Evolutionary conservation across 2,797 vertebrate species (phyloP), one percentile per base, ranked within the genome.

Genomic region (Syncerus caffer): DNA sequence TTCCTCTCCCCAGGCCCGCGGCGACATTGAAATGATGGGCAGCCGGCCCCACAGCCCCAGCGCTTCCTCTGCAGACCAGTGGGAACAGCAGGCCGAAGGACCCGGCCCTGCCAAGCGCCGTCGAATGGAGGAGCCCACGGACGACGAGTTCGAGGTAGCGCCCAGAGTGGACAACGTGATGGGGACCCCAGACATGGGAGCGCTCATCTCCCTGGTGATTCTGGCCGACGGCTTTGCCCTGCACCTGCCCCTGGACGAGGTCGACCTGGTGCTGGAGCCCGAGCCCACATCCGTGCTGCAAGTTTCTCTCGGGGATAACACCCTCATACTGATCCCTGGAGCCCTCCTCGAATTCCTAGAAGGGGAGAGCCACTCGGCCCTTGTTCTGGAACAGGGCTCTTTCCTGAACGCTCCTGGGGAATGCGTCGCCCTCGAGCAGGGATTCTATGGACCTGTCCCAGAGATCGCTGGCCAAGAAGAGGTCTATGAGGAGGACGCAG

Each of bases 271-370:
- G 85, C 89, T 98, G 47, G 19, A 96, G 76, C 85, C 95, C 0
- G 7, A 21, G 51, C 93, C 95, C 0, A 51, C 64, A 6, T 71
- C 83, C 0, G 62, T 93, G 23, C 60, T 96, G 55, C 50, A 57
- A 27, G 97, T 96, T 53, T 64, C 38, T 4, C 29, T 97, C 4
- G 57, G 25, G 1, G 92, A 31, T 0, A 38, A 89, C 89, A 96
- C 84, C 8, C 31, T 97, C 19, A 0, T 96, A 57, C 84, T 98
- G 31, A 47, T 98, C 1, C 97, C 88, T 0, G 53, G 95, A 53
- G 42, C 78, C 42, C 93, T 97, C 74, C 16, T n/a, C 31, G 76
- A 31, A 50, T 17, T 79, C 76, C 27, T 79, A 25, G 76, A 29
- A 29, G 27, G 45, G 45, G 27, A 27, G 10, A 76, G 23, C 9